Conservation (phyloP, 2,888 invertebrate species). For the Endomychus coccineus region DNA sequence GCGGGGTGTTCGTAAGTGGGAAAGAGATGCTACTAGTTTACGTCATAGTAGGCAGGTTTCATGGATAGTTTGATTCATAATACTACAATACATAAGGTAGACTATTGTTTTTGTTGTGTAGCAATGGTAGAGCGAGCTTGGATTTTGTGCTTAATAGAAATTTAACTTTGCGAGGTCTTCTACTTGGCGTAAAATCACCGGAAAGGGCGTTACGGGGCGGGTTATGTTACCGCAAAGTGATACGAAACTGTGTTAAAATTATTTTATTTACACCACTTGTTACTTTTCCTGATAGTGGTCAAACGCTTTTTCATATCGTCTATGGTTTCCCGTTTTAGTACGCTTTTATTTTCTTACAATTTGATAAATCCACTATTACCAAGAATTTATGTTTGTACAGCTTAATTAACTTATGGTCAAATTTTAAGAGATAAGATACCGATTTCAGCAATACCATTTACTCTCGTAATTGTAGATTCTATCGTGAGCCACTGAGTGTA, state of each 20-base stretch:
- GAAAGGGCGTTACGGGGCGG: constrained; percentile 28
- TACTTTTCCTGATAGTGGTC: constrained; percentile 9
- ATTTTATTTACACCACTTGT: constrained; percentile 13
- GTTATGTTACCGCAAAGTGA: constrained; percentile 26
- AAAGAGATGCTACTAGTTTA: constrained; percentile 25
- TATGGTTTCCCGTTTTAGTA: too few species aligned
- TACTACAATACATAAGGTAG: constrained; percentile 34
- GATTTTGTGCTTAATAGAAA: constrained; percentile 15
- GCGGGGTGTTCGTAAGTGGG: constrained; percentile 5
- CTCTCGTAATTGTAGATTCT: too few species aligned
- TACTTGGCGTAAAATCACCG: constrained; percentile 23
- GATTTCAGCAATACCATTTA: too few species aligned
- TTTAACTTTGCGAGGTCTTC: constrained; percentile 20
- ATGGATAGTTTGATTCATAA: constrained; percentile 33
- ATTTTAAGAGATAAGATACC: too few species aligned
- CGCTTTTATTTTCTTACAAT: too few species aligned
- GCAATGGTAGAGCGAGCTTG: constrained; percentile 19
- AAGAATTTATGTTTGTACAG: too few species aligned
- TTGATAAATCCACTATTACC: too few species aligned
- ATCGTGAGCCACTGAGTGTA: too few species aligned
- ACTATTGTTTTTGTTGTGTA: constrained; percentile 28
- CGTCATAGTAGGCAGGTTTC: constrained; percentile 34
- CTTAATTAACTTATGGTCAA: too few species aligned
- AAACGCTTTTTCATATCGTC: too few species aligned
- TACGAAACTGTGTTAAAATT: constrained; percentile 17